Percentiles rank a stretch among this genome's conserved stretches.
Conservation (phyloP, 2,888 invertebrate genomes). For the Dorcus hopei region DNA sequence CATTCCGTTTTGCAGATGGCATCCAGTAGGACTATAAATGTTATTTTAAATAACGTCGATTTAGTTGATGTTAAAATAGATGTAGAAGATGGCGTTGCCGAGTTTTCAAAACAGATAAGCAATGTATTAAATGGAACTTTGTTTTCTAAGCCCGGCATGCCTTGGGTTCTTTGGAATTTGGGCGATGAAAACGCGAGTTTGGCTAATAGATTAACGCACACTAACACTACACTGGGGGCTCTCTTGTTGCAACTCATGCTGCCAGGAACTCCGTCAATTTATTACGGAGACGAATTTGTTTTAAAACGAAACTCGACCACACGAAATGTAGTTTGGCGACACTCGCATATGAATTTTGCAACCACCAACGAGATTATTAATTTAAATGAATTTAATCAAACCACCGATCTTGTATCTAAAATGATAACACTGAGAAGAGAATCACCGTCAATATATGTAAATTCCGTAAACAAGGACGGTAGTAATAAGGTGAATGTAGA, state of each 20-base stretch:
- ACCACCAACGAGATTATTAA: conserved; percentile 62
- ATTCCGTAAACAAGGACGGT: conserved; percentile 62
- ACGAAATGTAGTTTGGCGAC: conserved; percentile 57
- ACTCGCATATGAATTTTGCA: conserved; percentile 64
- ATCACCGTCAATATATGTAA: conserved; percentile 72
- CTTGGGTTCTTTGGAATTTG: conserved; percentile 80
- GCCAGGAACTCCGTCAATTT: conserved; percentile 82
- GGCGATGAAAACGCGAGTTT: conserved; percentile 64
- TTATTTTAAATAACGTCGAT: conserved; percentile 64
- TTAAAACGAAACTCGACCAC: conserved; percentile 59
- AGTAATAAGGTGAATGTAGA: conserved; percentile 63
- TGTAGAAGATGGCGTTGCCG: conserved; percentile 56
- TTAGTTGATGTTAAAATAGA: conserved; percentile 68
- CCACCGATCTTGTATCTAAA: conserved; percentile 54
- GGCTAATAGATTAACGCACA: conserved; percentile 53
- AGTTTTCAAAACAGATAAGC: conserved; percentile 59
- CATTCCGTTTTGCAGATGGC: conserved; percentile 55
- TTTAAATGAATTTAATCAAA: conserved; percentile 53
- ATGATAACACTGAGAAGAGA: conserved; percentile 59
- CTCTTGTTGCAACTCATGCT: conserved; percentile 74
- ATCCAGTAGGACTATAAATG: conserved; percentile 52
- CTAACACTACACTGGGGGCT: conserved; percentile 66
- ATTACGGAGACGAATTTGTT: conserved; percentile 90
- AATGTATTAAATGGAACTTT: conserved; percentile 56
- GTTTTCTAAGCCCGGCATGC: conserved; percentile 59